Evolutionary conservation across 2,113 vertebrate species (phyloP).

Genomic region (Puma concolor): DNA sequence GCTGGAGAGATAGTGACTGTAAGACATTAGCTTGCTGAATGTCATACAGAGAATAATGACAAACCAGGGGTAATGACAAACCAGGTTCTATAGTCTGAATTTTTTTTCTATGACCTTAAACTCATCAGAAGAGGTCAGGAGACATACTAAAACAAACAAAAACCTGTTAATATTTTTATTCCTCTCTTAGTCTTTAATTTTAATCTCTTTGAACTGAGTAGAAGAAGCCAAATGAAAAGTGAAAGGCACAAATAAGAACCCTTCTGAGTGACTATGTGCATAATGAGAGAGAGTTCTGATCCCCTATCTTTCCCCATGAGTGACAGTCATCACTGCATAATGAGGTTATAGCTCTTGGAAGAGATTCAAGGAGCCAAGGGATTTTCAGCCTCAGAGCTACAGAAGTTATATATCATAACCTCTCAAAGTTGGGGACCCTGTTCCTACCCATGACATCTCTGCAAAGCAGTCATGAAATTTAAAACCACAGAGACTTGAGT

Average conservation of each 20-base stretch:
- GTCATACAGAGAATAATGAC: background rate
- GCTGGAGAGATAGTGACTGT: background rate
- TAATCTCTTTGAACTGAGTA: slow-evolving; percentile 50
- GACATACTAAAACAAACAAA: slow-evolving; percentile 17
- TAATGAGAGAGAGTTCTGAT: slow-evolving; percentile 55
- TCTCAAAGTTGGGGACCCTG: background rate
- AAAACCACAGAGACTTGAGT: slow-evolving; percentile 32
- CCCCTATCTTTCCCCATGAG: slow-evolving; percentile 19
- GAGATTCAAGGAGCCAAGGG: background rate
- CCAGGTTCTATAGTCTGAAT: background rate
- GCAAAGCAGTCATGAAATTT: background rate
- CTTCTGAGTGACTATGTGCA: slow-evolving; percentile 51
- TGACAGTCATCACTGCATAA: slow-evolving; percentile 58
- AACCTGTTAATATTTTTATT: background rate
- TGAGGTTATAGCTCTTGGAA: background rate
- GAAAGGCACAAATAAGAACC: slow-evolving; percentile 43
- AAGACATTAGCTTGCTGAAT: background rate
- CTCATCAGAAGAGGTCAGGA: background rate
- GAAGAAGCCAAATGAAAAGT: slow-evolving; percentile 70
- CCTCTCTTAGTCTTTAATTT: slow-evolving; percentile 24
- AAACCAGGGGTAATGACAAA: background rate
- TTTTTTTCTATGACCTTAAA: background rate
- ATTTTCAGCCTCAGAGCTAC: background rate
- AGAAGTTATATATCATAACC: background rate
- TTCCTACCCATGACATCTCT: background rate